phyloP scores from a whole-genome alignment of 2,797 vertebrate species.

The Podargus strigoides region DNA sequence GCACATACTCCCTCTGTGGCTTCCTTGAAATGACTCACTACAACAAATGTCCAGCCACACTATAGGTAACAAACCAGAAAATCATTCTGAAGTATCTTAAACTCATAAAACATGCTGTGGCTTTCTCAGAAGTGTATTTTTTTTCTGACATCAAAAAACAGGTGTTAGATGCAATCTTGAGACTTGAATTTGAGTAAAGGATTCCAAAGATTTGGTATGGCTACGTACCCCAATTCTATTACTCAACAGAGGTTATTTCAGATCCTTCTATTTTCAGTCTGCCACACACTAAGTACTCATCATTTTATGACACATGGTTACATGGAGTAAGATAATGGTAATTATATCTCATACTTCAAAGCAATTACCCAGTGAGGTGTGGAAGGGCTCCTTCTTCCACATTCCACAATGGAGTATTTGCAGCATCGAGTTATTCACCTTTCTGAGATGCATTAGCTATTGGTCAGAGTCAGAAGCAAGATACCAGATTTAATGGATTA shows the following conservation, averaged over 20 bases:
- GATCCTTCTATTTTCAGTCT: constrained; percentile 57
- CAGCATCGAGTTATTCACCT: constrained; percentile 55
- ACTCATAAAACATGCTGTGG: neutral
- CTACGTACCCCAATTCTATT: neutral
- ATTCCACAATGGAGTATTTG: constrained; percentile 41
- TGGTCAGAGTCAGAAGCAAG: constrained; percentile 64
- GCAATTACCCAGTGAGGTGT: constrained; percentile 52
- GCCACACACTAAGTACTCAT: constrained; percentile 50
- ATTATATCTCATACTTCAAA: constrained; percentile 65
- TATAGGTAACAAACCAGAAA: neutral
- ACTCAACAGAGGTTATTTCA: constrained; percentile 40
- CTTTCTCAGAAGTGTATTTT: neutral
- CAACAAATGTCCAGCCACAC: neutral
- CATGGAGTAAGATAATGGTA: constrained; percentile 61
- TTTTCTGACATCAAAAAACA: neutral
- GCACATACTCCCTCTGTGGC: accelerated
- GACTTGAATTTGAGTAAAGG: neutral
- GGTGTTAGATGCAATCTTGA: neutral
- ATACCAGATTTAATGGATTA: constrained; percentile 65
- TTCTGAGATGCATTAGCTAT: constrained; percentile 50
- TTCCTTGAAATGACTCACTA: neutral
- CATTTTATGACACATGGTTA: constrained; percentile 59
- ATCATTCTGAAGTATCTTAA: neutral
- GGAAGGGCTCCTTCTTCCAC: constrained; percentile 42
- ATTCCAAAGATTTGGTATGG: neutral